Conservation (phyloP, 2,113 vertebrate species). For the Mustela nigripes region DNA sequence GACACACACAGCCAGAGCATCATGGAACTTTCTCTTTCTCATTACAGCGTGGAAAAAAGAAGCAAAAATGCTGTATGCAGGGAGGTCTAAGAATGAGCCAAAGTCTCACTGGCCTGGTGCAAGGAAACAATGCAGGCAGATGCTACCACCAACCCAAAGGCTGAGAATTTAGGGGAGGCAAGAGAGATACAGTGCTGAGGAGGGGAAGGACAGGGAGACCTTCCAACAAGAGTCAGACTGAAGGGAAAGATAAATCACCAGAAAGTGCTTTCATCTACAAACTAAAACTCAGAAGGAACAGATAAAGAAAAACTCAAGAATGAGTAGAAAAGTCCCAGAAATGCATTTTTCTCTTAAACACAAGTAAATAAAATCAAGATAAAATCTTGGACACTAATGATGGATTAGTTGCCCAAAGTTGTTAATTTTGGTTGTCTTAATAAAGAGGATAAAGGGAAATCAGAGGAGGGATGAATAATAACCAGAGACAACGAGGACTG, state of each 20-base stretch:
- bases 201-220: background rate
- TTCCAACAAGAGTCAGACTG: background rate
- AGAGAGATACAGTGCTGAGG: background rate
- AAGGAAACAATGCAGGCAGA: background rate
- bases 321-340: background rate
- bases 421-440: conserved; percentile 10
- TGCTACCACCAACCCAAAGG: background rate
- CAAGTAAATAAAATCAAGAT: background rate
- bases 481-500: background rate
- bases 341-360: background rate
- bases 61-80: background rate
- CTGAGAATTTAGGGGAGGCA: background rate
- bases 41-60: background rate
- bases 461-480: background rate
- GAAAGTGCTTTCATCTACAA: conserved; percentile 40
- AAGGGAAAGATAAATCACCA: conserved; percentile 11
- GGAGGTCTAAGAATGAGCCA: background rate
- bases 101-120: background rate
- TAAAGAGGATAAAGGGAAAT: background rate
- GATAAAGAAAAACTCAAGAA: conserved; percentile 25
- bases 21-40: conserved; percentile 39
- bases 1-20: conserved; percentile 38
- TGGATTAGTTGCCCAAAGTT: background rate
- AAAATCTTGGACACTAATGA: background rate
- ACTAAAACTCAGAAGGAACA: background rate